These are phyloP conservation scores for Dipodomys spectabilis DNA, from an alignment of 2,113 vertebrate species.

Conservation along the genomic window DNA sequence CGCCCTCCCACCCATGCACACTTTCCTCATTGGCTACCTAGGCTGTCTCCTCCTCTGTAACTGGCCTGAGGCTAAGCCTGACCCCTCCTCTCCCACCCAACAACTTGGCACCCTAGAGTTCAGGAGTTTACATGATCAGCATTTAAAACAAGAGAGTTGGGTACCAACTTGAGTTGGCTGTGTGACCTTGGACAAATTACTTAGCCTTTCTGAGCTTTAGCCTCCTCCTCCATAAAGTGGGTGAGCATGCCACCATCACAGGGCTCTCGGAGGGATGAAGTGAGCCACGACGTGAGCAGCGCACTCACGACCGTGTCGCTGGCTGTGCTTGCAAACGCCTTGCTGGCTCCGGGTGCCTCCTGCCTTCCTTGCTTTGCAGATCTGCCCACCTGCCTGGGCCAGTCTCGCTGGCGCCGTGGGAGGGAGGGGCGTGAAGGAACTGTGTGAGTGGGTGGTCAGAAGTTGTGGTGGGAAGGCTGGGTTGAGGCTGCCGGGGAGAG, in stretches of 20 bases:
- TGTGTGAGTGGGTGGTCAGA: conserved; percentile 12
- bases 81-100: background rate
- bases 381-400: background rate
- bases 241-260: fast-evolving
- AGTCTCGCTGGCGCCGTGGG: background rate
- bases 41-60: fast-evolving
- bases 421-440: background rate
- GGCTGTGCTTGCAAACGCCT: background rate
- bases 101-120: fast-evolving
- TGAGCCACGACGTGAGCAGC: fast-evolving
- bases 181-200: background rate
- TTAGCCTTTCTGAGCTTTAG: conserved; percentile 17
- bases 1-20: background rate
- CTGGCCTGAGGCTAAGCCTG: background rate
- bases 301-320: background rate
- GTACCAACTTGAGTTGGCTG: background rate
- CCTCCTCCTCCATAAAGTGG: background rate
- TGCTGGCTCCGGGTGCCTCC: background rate
- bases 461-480: background rate
- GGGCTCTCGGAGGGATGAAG: background rate
- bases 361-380: background rate
- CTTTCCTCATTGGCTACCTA: too few relatives aligned
- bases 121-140: background rate
- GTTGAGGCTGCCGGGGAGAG: conserved; percentile 8
- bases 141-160: background rate